Evolutionary conservation across 37 sponge, comb jelly and placozoan species (phyloP), one percentile per base, ranked within the genome.

Genomic region (Diacarnus erythraeanus): DNA sequence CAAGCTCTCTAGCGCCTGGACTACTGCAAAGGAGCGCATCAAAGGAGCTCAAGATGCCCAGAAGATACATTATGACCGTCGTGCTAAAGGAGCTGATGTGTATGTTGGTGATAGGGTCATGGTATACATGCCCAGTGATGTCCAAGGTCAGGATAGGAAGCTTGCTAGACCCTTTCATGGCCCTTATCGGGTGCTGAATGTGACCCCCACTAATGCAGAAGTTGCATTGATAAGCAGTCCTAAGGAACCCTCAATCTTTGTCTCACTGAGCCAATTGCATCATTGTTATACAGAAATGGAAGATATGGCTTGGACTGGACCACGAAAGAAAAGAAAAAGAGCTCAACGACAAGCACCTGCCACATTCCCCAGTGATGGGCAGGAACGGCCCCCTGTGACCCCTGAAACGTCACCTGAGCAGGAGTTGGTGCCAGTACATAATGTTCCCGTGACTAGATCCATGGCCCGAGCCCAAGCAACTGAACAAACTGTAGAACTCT

Each of bases 81-180:
- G 4, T 2, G 29, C 35, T 17, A 25, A 37, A 18, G 75, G 75
- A 31, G 83, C 72, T 47, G 35, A 66, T 30, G 83, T 12, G 67
- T 12, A 1, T 22, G 77, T 4, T 77, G 77, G 12, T 84, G 26
- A 35, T 66, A 84, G 47, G 77, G 71, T n/a, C n/a, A n/a, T n/a
- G n/a, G n/a, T n/a, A n/a, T n/a, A n/a, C n/a, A n/a, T n/a, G n/a
- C n/a, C n/a, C n/a, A n/a, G n/a, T n/a, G n/a, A n/a, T n/a, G n/a
- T n/a, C n/a, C n/a, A n/a, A n/a, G n/a, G n/a, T n/a, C n/a, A n/a
- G n/a, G n/a, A n/a, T n/a, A n/a, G n/a, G n/a, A n/a, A n/a, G n/a
- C n/a, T n/a, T n/a, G n/a, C n/a, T n/a, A n/a, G n/a, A n/a, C n/a
- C n/a, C n/a, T n/a, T n/a, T n/a, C n/a, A n/a, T n/a, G n/a, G n/a